Conservation (phyloP, 2,113 vertebrate species). For the Uropsilus gracilis region DNA sequence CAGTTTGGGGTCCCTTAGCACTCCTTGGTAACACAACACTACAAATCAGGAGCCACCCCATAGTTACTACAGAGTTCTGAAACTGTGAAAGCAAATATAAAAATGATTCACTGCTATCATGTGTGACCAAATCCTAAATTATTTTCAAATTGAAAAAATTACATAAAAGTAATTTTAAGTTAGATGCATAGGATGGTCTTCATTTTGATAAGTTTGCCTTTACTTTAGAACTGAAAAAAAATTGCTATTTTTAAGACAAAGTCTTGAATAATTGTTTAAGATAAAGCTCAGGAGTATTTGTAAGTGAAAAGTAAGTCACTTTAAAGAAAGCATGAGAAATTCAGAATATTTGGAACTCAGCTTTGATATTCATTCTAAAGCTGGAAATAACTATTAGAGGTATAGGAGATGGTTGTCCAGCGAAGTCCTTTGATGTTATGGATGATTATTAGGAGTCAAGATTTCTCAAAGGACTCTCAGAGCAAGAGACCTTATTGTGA, state of each 20-base stretch:
- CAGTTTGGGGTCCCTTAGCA: too few relatives aligned
- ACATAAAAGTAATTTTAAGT: neutral
- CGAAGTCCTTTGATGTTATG: neutral
- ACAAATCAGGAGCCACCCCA: neutral
- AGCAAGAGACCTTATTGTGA: neutral
- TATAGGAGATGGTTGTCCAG: neutral
- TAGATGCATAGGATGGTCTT: neutral
- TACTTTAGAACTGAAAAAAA: neutral
- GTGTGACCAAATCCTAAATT: neutral
- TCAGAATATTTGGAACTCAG: neutral
- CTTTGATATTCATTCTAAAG: neutral
- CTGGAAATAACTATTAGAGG: accelerated
- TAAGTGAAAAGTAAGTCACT: neutral
- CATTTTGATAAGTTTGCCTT: neutral
- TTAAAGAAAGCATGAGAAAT: neutral
- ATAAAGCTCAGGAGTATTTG: neutral
- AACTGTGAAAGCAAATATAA: neutral
- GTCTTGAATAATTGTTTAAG: neutral
- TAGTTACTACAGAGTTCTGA: neutral
- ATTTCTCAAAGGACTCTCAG: neutral
- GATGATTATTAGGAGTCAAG: neutral
- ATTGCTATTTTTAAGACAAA: neutral
- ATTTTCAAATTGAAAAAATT: conserved; percentile 17
- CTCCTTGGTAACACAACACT: too few relatives aligned
- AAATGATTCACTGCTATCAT: neutral